Conservation (phyloP, 2,113 vertebrate genomes). For the Corythornis vintsioides region DNA sequence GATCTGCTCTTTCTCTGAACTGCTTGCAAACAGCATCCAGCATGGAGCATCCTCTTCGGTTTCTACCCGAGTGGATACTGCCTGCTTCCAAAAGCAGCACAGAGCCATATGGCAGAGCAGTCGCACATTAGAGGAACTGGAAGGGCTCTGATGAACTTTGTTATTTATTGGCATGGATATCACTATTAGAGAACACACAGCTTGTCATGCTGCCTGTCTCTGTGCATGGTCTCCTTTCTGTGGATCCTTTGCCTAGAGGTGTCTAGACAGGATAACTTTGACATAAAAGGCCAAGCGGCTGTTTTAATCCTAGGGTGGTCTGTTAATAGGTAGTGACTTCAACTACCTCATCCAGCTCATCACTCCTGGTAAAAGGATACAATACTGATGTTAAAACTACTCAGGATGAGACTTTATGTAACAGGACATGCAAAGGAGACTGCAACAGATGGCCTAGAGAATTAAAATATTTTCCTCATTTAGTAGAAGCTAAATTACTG, state of each 20-base stretch:
- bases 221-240: background rate
- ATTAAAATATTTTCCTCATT: constrained; percentile 63
- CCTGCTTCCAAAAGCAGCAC: background rate
- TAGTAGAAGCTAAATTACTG: constrained; percentile 66
- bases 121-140: background rate
- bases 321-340: background rate
- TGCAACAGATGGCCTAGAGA: constrained; percentile 71
- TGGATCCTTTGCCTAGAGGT: background rate
- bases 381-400: background rate
- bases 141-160: constrained; percentile 52
- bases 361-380: background rate
- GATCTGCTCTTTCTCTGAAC: background rate
- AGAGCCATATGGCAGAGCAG: constrained; percentile 44
- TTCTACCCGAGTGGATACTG: background rate
- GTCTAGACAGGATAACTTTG: background rate
- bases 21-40: background rate
- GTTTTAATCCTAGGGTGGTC: background rate
- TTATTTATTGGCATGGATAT: constrained; percentile 42
- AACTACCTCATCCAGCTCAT: background rate
- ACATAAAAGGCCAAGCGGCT: background rate
- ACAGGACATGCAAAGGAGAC: background rate
- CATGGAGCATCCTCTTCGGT: background rate
- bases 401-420: constrained; percentile 38
- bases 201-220: background rate
- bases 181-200: background rate